Percentiles rank a stretch among this genome's conserved stretches.
These are phyloP conservation scores for Lochmaea capreae DNA, from an alignment of 2,888 invertebrate genomes.

Conservation along the genomic window DNA sequence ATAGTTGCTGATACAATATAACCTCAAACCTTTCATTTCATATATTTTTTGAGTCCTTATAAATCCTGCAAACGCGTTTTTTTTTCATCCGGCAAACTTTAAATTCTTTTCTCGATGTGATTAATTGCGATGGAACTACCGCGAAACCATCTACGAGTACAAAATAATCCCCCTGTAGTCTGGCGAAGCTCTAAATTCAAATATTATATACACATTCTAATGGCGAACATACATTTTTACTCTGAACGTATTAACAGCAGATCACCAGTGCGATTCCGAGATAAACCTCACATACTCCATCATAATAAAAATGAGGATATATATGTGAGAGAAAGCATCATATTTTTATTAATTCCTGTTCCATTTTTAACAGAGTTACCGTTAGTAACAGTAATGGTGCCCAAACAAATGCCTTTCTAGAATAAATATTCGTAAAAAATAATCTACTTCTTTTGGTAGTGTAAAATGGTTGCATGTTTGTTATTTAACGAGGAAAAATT, in stretches of 20 bases:
- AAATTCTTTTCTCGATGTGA: background rate
- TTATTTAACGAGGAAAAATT: constrained; percentile 9
- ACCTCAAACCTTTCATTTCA: too few relatives aligned
- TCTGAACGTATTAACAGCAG: constrained; percentile 62
- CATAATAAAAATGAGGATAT: constrained; percentile 52
- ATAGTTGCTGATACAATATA: too few relatives aligned
- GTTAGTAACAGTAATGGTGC: constrained; percentile 39
- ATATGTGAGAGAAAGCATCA: constrained; percentile 46
- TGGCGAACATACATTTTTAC: constrained; percentile 66
- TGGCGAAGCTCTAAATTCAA: constrained; percentile 12
- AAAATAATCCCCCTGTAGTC: constrained; percentile 1
- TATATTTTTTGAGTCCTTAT: too few relatives aligned
- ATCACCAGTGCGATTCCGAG: constrained; percentile 48
- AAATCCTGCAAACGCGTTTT: background rate
- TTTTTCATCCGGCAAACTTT: background rate
- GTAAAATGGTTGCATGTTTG: constrained; percentile 21
- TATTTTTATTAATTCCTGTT: constrained; percentile 54
- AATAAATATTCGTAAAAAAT: constrained; percentile 43
- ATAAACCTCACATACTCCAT: constrained; percentile 51
- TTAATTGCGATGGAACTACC: background rate
- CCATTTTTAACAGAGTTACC: constrained; percentile 47
- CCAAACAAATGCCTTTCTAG: constrained; percentile 39
- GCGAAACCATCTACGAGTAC: background rate
- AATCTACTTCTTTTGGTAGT: constrained; percentile 29
- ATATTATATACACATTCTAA: constrained; percentile 50